These are phyloP conservation scores for Eulimnadia texana DNA, from an alignment of 1,140 invertebrate genomes.

Conservation along the genomic window DNA sequence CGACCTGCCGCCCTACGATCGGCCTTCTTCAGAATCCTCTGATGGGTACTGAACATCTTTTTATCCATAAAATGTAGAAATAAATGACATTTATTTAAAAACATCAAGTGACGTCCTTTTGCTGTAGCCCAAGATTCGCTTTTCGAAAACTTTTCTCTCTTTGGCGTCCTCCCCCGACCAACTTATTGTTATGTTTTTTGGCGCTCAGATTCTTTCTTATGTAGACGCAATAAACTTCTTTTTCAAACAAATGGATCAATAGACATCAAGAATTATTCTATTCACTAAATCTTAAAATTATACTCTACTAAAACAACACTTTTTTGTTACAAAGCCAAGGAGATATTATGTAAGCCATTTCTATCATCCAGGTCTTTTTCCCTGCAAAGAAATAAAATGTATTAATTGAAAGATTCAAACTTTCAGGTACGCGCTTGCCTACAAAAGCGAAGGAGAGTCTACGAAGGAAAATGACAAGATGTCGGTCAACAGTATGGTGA, in stretches of 20 bases:
- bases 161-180: neutral
- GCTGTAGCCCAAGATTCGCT: neutral
- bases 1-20: constrained; percentile 11
- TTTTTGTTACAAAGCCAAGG: no score
- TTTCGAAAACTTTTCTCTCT: neutral
- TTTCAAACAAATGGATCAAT: no score
- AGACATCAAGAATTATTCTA: no score
- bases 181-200: neutral
- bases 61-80: constrained; percentile 11
- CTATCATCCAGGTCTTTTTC: no score
- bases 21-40: constrained; percentile 15
- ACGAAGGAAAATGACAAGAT: constrained; percentile 16
- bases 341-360: no score
- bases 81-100: constrained; percentile 8
- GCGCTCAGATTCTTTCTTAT: neutral
- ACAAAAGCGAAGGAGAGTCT: constrained; percentile 14
- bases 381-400: neutral
- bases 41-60: constrained; percentile 16
- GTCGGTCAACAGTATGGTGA: neutral
- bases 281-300: no score
- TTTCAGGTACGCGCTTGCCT: neutral
- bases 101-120: neutral
- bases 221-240: neutral
- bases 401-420: neutral
- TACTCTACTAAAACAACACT: no score